phyloP scores from a whole-genome alignment of 2,888 invertebrate species.

The Serripes groenlandicus region DNA sequence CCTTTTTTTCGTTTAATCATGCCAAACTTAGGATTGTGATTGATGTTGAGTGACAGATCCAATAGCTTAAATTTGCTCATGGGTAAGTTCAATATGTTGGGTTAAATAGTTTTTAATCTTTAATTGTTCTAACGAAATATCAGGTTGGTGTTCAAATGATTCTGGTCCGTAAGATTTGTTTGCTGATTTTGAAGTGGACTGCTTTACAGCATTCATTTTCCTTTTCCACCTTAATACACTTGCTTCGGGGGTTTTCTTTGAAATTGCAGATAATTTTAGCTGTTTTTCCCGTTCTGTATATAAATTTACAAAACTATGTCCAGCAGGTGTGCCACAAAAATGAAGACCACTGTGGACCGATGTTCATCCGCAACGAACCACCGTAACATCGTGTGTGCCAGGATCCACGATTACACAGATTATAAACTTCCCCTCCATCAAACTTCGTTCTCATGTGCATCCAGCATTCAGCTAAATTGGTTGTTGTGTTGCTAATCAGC shows the following conservation, averaged over 20 bases:
- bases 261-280: not conserved
- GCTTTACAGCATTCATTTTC: constrained; percentile 12
- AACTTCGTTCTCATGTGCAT: constrained; percentile 62
- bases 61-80: not conserved
- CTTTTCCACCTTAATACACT: constrained; percentile 17
- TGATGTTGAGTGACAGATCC: too few species aligned
- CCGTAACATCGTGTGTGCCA: constrained; percentile 65
- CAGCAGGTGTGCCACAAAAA: constrained; percentile 23
- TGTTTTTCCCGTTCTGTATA: not conserved
- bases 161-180: constrained; percentile 3
- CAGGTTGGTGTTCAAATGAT: constrained; percentile 10
- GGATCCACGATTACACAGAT: constrained; percentile 56
- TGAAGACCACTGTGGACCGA: constrained; percentile 49
- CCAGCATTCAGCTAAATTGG: constrained; percentile 60
- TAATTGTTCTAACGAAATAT: not conserved
- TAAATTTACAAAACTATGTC: not conserved
- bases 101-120: not conserved
- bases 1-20: constrained; percentile 34
- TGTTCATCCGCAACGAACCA: constrained; percentile 28
- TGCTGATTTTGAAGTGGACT: constrained; percentile 22
- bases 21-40: too few species aligned
- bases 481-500: constrained; percentile 43
- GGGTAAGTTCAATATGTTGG: constrained; percentile 3
- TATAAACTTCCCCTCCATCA: constrained; percentile 65
- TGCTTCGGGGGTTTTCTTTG: not conserved